phyloP scores from a whole-genome alignment of 2,888 invertebrate genomes.

The Choreutis nemorana region DNA sequence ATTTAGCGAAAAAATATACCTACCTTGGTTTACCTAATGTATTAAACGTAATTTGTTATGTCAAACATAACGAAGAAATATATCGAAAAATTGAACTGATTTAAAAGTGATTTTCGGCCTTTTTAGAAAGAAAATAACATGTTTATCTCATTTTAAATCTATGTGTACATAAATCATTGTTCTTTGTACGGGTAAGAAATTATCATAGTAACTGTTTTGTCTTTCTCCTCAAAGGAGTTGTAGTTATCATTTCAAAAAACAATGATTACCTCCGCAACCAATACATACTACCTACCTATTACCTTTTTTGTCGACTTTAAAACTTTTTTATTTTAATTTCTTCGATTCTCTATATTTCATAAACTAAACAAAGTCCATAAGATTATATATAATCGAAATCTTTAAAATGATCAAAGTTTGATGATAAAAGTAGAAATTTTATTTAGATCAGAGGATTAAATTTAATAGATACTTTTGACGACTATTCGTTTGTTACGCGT shows the following conservation, averaged over 20 bases:
- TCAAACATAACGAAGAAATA: neutral
- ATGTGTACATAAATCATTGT: conserved; percentile 3
- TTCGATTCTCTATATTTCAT: conserved; percentile 2
- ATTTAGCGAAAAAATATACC: too few relatives aligned
- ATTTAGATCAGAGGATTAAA: too few relatives aligned
- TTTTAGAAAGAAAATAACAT: conserved; percentile 14
- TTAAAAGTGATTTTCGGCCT: conserved; percentile 26
- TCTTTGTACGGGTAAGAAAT: conserved; percentile 15
- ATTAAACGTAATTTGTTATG: too few relatives aligned
- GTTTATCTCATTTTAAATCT: conserved; percentile 1
- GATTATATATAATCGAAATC: neutral
- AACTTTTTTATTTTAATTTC: conserved; percentile 4
- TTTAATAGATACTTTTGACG: too few relatives aligned
- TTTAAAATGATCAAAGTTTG: too few relatives aligned
- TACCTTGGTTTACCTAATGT: too few relatives aligned
- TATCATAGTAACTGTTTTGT: neutral
- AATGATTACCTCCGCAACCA: too few relatives aligned
- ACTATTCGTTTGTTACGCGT: too few relatives aligned
- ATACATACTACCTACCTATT: too few relatives aligned
- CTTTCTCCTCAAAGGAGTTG: too few relatives aligned
- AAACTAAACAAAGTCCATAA: neutral
- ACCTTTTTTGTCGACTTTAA: conserved; percentile 2
- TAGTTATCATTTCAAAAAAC: too few relatives aligned
- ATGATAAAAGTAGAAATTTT: too few relatives aligned
- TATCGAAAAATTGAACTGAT: conserved; percentile 6